These are phyloP conservation scores for Podilymbus podiceps DNA, from an alignment of 2,113 vertebrate species.

Conservation along the genomic window DNA sequence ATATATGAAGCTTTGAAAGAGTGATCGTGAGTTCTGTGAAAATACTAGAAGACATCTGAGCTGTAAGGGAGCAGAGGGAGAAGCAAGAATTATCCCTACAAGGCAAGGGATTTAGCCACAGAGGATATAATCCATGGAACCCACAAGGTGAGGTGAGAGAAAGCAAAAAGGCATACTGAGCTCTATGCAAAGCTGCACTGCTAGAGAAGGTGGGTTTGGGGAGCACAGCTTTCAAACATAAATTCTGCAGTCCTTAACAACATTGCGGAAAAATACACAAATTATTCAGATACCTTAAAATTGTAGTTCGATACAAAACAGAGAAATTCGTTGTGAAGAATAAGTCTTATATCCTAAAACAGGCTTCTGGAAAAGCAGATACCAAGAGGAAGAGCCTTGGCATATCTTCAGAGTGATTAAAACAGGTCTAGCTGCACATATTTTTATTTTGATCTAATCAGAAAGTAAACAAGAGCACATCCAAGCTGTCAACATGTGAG, in stretches of 20 bases:
- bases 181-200: not conserved
- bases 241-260: not conserved
- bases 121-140: not conserved
- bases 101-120: not conserved
- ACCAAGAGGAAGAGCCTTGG: not conserved
- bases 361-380: not conserved
- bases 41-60: not conserved
- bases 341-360: not conserved
- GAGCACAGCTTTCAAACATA: not conserved
- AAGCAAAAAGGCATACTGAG: not conserved
- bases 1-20: not conserved
- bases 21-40: accelerated
- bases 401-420: not conserved
- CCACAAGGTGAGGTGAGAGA: not conserved
- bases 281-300: not conserved
- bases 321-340: accelerated
- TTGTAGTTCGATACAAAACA: not conserved
- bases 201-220: not conserved
- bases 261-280: not conserved
- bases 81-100: not conserved
- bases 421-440: not conserved
- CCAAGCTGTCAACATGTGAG: slow-evolving; percentile 1
- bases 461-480: slow-evolving; percentile 30
- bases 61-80: not conserved
- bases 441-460: slow-evolving; percentile 54